phyloP scores from a whole-genome alignment of 2,888 invertebrate genomes.

The Meliscaeva auricollis region DNA sequence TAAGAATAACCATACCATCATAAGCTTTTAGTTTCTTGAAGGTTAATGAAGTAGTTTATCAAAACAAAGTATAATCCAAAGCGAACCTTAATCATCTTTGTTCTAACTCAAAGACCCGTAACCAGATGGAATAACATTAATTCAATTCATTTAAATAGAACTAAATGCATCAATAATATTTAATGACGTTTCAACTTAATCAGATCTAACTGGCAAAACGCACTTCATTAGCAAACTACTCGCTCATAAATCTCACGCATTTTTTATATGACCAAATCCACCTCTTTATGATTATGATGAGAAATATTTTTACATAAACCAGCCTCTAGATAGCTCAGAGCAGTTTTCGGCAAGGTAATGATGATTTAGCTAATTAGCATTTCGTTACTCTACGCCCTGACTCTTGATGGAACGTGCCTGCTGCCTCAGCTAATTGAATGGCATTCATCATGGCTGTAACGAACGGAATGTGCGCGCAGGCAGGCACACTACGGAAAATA shows the following conservation, averaged over 20 bases:
- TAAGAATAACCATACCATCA: too few species aligned
- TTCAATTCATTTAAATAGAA: conserved; percentile 9
- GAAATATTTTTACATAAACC: conserved; percentile 50
- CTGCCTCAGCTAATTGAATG: conserved; percentile 60
- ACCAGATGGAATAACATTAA: conserved; percentile 5
- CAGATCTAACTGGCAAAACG: conserved; percentile 23
- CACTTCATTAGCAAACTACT: conserved; percentile 47
- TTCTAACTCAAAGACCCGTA: conserved; percentile 15
- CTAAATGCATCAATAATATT: conserved; percentile 29
- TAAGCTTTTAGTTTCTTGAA: too few species aligned
- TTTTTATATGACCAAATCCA: conserved; percentile 10
- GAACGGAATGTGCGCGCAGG: conserved; percentile 60
- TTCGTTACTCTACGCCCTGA: conserved; percentile 65
- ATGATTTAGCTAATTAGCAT: conserved; percentile 69
- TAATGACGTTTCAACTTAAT: conserved; percentile 26
- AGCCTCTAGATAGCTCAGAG: conserved; percentile 53
- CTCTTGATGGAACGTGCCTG: conserved; percentile 67
- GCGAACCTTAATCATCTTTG: conserved; percentile 7
- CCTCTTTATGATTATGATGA: conserved; percentile 53
- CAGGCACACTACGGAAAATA: conserved; percentile 19
- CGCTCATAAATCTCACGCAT: conserved; percentile 54
- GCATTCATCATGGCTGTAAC: conserved; percentile 64
- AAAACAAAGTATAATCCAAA: too few species aligned
- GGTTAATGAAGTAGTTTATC: too few species aligned
- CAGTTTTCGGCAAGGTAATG: conserved; percentile 69